Conservation (phyloP, 2,888 invertebrate species). For the Arctia plantaginis region DNA sequence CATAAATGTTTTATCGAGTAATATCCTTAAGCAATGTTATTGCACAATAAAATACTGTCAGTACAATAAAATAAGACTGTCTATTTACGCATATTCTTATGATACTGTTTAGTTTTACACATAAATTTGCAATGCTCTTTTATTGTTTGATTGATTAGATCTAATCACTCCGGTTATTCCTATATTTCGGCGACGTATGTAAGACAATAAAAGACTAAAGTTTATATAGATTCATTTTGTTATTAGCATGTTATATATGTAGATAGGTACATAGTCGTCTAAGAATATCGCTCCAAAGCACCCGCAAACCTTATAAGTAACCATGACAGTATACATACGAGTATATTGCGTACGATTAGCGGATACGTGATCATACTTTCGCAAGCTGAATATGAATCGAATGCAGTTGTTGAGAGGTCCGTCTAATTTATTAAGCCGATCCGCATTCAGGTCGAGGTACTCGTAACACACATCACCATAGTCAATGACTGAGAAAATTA, state of each 20-base stretch:
- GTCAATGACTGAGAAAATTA: no score
- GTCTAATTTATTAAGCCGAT: no score
- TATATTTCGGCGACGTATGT: not conserved
- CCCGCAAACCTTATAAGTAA: no score
- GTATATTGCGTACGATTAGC: no score
- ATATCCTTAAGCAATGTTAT: not conserved
- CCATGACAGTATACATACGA: no score
- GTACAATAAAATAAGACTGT: not conserved
- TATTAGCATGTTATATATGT: not conserved
- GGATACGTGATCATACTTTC: no score
- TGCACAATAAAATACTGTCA: not conserved
- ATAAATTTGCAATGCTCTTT: not conserved
- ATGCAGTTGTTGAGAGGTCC: no score
- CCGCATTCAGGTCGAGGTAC: no score
- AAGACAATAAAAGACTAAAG: not conserved
- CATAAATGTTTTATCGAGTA: not conserved
- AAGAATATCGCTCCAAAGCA: no score
- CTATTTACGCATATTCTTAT: not conserved
- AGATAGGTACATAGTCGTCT: no score
- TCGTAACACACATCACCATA: no score
- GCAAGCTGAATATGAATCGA: no score
- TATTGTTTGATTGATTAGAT: not conserved
- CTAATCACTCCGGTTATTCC: not conserved
- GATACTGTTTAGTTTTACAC: not conserved
- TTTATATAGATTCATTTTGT: not conserved